Base-by-base conservation (phyloP, 2,113 vertebrate genomes). In the Callipepla squamata region DNA sequence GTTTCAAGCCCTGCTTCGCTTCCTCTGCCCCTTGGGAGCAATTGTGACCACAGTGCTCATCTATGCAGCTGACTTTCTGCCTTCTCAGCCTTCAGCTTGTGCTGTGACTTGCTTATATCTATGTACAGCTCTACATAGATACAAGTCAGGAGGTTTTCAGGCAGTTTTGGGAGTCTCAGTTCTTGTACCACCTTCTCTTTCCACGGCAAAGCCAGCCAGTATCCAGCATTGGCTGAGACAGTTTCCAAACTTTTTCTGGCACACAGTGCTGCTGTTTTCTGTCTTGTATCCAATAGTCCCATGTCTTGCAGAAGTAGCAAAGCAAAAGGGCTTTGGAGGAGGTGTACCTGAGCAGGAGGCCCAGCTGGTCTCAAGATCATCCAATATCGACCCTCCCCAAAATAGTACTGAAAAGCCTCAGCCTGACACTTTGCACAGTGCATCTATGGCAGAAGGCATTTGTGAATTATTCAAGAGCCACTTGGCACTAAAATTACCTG, bases 1-100 rank as follows among this genome's bases (percentile, higher is more conserved):
- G 78, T 96, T 95, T 93, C 93, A 92, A 95, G 94, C 87, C 85
- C 93, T 91, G 61, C 76, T 95, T 94, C 0, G 1, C 84, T 89
- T 77, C 70, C 68, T 53, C 7, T 67, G 42, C 82, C 53, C 58
- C 63, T 78, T 53, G 26, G 34, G 26, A 3, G 34, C 0, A 0
- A 2, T 76, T 3, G 1, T 50, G 44, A 21, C 57, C 63, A 68
- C 77, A 0, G 0, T 75, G 80, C 78, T 85, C 0, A 0, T 23
- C n/a, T 84, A 58, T 53, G 36, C 26, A 57, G 32, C 34, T 17
- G 32, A 44, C 66, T 58, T 67, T 80, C 57, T 0, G 30, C 75
- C 32, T 94, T 81, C 65, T 40, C 32, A 14, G 16, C 28, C 65
- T 75, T 45, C 38, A 80, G 7, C 82, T 80, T 42, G 38, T 25